Base-by-base conservation (phyloP, 2,888 invertebrate genomes). In the Drosophila neutralis region DNA sequence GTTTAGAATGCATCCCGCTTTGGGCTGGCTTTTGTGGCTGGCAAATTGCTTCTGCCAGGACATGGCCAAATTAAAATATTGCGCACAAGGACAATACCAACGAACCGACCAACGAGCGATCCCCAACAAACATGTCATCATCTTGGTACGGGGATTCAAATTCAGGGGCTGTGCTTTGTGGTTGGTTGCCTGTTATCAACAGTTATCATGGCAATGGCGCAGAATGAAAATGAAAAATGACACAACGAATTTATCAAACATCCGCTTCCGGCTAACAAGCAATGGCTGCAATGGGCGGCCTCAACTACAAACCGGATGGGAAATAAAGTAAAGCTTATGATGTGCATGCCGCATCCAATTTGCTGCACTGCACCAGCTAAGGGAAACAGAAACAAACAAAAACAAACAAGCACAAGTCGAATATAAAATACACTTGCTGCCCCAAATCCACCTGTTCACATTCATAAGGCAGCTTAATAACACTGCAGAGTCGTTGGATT, bases 241-340 rank as follows among this genome's bases (percentile, higher is more conserved):
- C 79, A 77, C 79, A 77, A 72, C 67, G 79, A 81, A 88, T 77
- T 77, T 81, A 85, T 85, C 86, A 85, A 88, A 79, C 79, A 77
- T 88, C 86, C 81, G 81, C 76, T 88, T 85, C 83, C 86, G 83
- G 76, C 75, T 6, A 72, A 69, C 58, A n/a, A 45, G 51, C 31
- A 52, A 52, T 15, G 11, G n/a, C 33, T 40, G 42, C 57, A 42
- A 48, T 54, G 45, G 62, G 33, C 56, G 49, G 29, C 13, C n/a
- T n/a, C 18, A 53, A 58, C 69, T 40, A 52, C 42, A 61, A 64
- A 64, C 71, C 67, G 76, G 72, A 76, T 64, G 63, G 67, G 54
- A 56, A 35, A 65, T 61, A 65, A 75, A 61, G 49, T 53, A 54
- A 52, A 69, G 64, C 64, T 65, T 57, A 69, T 74, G 69, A 52